Base-by-base conservation (phyloP, 2,888 invertebrate species). In the Leptinotarsa tumamoca region DNA sequence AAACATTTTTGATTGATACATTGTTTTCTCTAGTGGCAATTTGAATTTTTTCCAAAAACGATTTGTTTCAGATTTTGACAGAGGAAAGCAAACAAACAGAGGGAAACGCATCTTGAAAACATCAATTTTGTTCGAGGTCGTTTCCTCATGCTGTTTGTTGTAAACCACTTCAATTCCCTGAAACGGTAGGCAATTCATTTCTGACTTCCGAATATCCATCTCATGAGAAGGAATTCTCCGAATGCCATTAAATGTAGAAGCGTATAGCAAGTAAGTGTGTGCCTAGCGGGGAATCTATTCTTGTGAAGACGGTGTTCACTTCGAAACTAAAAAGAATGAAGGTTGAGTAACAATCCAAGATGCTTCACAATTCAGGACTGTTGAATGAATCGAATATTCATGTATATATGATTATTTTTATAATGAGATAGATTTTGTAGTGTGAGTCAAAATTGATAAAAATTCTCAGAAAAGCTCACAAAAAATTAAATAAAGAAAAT, bases 181-280 rank as follows among this genome's bases (percentile, higher is more conserved):
- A 66, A 76, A 79, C 78, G 80, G 76, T 78, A 76, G 80, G 80
- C 80, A 80, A 82, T 81, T 82, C 79, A 79, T 81, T 82, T 79
- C 76, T 74, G 80, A 80, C 80, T 80, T 78, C 78, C 76, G 75
- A 82, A 82, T 80, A 79, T 81, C 79, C 78, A 81, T 81, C 80
- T 78, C 78, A 72, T 67, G 72, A 68, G 68, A 52, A 71, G 77
- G 75, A 77, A 79, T 77, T 77, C 73, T 72, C 75, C 68, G 71
- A 77, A 77, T 75, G 77, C 75, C 75, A 79, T 79, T 79, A 79
- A 75, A 79, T 63, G 75, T 71, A 72, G 72, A 75, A 71, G 51
- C 67, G 52, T 74, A 50, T 74, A 17, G 63, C 33, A 27, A 69
- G 33, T 70, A n/a, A 56, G 51, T 74, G 58, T 43, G 72, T 27